Evolutionary conservation across 2,797 vertebrate species (phyloP), one percentile per base, ranked within the genome.

Genomic region (Danionella dracula): DNA sequence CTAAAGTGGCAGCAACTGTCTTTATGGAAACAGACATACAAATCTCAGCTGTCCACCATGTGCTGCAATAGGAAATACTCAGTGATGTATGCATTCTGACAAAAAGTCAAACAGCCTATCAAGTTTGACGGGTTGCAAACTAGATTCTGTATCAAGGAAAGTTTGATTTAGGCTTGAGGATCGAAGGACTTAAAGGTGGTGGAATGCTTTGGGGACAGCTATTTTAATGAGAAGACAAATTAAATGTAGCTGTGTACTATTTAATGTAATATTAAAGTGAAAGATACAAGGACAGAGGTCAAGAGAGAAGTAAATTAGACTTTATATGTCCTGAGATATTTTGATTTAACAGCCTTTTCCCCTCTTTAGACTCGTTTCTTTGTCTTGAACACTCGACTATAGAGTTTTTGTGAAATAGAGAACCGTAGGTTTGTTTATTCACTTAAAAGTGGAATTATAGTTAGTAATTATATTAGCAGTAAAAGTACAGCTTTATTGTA

Each of bases 331-430:
- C 16, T 72, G 32, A 23, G 51, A 41, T 42, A 49, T 66, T 66
- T 51, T 51, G 60, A 48, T 48, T 58, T 53, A 71, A 60, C 48
- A 32, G 42, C 32, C 15, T 48, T 64, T n/a, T n/a, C n/a, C n/a
- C n/a, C n/a, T n/a, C n/a, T n/a, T n/a, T n/a, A n/a, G n/a, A n/a
- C n/a, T n/a, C n/a, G n/a, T n/a, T n/a, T n/a, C n/a, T n/a, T n/a
- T n/a, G n/a, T n/a, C n/a, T n/a, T n/a, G n/a, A n/a, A n/a, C n/a
- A n/a, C n/a, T n/a, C n/a, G n/a, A n/a, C n/a, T n/a, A n/a, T n/a
- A n/a, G n/a, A n/a, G n/a, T n/a, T n/a, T n/a, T n/a, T n/a, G n/a
- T n/a, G n/a, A n/a, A n/a, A n/a, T n/a, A n/a, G n/a, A n/a, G n/a
- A n/a, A n/a, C n/a, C n/a, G n/a, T n/a, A n/a, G n/a, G n/a, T n/a